phyloP scores from a whole-genome alignment of 2,797 vertebrate species.

The Phoxinus dragarum region DNA sequence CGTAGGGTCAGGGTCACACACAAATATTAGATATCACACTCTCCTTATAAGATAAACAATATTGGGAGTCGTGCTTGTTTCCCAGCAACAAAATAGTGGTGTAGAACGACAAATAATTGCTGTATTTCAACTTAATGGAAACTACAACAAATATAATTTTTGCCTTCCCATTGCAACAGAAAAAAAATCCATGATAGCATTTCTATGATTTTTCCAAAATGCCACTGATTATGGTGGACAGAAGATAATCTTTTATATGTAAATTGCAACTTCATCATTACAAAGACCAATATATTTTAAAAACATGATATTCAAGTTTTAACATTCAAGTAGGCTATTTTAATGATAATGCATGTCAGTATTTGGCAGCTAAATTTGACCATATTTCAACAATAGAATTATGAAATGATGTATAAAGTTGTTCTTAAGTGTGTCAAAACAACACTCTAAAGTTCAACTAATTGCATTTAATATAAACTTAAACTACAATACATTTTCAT shows the following conservation, averaged over 20 bases:
- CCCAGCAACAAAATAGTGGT: background rate
- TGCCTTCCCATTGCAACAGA: background rate
- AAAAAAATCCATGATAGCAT: background rate
- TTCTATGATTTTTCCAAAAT: background rate
- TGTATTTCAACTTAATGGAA: background rate
- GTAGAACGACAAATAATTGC: background rate
- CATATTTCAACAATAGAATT: background rate
- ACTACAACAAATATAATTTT: background rate
- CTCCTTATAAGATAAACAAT: background rate
- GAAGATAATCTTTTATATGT: background rate
- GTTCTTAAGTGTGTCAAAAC: background rate
- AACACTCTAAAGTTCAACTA: background rate
- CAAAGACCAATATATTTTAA: background rate
- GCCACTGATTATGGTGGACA: background rate
- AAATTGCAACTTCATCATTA: background rate
- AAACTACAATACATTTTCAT: background rate
- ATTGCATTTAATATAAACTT: background rate
- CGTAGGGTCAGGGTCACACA: background rate
- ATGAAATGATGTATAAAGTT: background rate
- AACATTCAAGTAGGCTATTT: background rate
- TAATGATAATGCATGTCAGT: background rate
- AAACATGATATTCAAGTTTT: background rate
- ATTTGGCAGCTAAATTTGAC: background rate
- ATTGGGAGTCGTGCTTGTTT: background rate
- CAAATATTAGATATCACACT: background rate